Evolutionary conservation across 2,113 vertebrate genomes (phyloP).

Genomic region (Paracanthobrama guichenoti): DNA sequence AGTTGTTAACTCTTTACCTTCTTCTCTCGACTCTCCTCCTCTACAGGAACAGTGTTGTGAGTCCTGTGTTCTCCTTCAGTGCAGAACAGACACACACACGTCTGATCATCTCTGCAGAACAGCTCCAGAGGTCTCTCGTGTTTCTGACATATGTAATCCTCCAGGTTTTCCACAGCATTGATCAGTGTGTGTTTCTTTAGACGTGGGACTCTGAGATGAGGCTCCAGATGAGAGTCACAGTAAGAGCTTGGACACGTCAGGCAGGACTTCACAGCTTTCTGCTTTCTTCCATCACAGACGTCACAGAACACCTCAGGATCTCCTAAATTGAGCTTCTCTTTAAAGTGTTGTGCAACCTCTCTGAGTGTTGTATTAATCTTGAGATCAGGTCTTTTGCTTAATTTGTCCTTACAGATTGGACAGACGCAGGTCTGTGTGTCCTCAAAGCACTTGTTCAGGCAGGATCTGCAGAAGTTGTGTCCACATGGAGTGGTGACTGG

Average conservation of each 20-base stretch:
- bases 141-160: not conserved
- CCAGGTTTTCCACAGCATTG: not conserved
- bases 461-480: conserved; percentile 28
- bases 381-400: not conserved
- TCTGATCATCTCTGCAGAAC: too few species aligned
- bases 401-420: not conserved
- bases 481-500: conserved; percentile 25
- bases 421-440: not conserved
- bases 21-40: too few species aligned
- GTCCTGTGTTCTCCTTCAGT: too few species aligned
- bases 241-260: not conserved
- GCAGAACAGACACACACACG: too few species aligned
- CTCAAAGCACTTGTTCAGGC: not conserved
- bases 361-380: conserved; percentile 17
- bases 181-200: not conserved
- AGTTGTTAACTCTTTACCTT: not conserved
- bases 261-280: not conserved
- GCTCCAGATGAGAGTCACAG: too few species aligned
- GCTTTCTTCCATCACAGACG: too few species aligned
- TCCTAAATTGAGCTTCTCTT: not conserved
- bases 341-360: not conserved
- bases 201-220: too few species aligned
- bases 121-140: too few species aligned
- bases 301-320: not conserved
- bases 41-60: too few species aligned